Percentiles rank a stretch among this genome's conserved stretches.
Conservation (phyloP, 2,113 vertebrate genomes). For the Rhadina sibilatrix region DNA sequence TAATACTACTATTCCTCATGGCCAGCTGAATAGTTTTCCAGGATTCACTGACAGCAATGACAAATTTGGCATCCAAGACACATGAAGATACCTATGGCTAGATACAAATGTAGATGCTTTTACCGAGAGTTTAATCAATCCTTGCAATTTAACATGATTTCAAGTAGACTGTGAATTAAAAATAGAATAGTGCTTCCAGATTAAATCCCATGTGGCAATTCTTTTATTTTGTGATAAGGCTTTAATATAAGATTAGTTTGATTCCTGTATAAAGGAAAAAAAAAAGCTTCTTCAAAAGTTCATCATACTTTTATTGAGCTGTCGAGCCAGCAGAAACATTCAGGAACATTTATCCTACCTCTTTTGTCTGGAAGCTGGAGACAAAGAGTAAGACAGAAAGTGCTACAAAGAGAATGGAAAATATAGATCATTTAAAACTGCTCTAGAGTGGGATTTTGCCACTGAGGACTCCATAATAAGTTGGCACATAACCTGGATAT, state of each 20-base stretch:
- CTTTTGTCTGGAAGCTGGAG: background rate
- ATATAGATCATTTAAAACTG: background rate
- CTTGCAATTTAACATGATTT: background rate
- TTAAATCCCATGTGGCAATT: background rate
- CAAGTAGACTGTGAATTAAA: background rate
- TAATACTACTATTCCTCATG: background rate
- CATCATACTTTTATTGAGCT: background rate
- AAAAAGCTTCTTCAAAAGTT: background rate
- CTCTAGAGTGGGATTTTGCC: background rate
- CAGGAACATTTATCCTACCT: background rate
- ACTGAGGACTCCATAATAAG: background rate
- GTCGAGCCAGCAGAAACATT: background rate
- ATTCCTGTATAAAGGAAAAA: background rate
- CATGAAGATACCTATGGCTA: background rate
- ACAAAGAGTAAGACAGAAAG: background rate
- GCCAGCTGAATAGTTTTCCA: background rate
- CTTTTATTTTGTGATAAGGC: background rate
- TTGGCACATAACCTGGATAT: background rate
- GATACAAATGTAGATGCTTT: background rate
- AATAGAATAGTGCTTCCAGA: background rate
- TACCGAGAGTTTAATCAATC: background rate
- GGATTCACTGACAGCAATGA: background rate
- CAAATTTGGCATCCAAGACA: background rate
- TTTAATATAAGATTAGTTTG: background rate
- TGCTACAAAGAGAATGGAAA: background rate